Percentiles rank a stretch among this genome's conserved stretches.
Conservation (phyloP, 2,113 vertebrate genomes). For the Gobio gobio region DNA sequence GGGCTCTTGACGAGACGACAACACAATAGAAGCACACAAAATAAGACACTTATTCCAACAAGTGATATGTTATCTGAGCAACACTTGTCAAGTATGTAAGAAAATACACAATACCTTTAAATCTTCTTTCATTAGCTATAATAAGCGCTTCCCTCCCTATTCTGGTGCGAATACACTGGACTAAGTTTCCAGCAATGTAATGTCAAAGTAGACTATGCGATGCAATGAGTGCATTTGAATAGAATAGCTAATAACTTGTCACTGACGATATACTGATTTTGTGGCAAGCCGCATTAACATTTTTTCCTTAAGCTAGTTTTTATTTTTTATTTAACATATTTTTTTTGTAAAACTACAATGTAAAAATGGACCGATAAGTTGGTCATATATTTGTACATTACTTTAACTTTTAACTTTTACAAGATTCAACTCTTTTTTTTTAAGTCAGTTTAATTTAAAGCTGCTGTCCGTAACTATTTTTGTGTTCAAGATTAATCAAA, state of each 20-base stretch:
- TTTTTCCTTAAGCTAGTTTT: background rate
- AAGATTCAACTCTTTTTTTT: too few relatives aligned
- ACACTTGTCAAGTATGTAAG: background rate
- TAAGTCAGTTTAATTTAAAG: too few relatives aligned
- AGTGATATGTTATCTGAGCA: slow-evolving; percentile 15
- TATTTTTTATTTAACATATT: background rate
- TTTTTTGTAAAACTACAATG: too few relatives aligned
- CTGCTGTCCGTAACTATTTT: too few relatives aligned
- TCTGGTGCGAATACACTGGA: background rate
- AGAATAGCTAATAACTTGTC: background rate
- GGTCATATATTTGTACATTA: too few relatives aligned
- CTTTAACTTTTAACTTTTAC: too few relatives aligned
- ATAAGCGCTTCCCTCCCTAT: background rate
- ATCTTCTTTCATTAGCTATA: background rate
- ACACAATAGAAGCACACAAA: slow-evolving; percentile 27
- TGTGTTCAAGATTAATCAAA: too few relatives aligned
- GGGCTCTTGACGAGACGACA: background rate
- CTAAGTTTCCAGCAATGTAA: slow-evolving; percentile 3
- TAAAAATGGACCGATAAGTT: too few relatives aligned
- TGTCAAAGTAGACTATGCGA: background rate
- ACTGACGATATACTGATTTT: background rate
- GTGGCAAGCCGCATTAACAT: slow-evolving; percentile 3
- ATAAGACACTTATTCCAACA: slow-evolving; percentile 21
- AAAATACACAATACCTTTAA: slow-evolving; percentile 9
- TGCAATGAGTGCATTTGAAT: background rate